A percentile compares a stretch with the other conserved stretches of the same genome.
These are phyloP conservation scores for Campoplex nolae DNA, from an alignment of 2,888 invertebrate species.

Conservation along the genomic window DNA sequence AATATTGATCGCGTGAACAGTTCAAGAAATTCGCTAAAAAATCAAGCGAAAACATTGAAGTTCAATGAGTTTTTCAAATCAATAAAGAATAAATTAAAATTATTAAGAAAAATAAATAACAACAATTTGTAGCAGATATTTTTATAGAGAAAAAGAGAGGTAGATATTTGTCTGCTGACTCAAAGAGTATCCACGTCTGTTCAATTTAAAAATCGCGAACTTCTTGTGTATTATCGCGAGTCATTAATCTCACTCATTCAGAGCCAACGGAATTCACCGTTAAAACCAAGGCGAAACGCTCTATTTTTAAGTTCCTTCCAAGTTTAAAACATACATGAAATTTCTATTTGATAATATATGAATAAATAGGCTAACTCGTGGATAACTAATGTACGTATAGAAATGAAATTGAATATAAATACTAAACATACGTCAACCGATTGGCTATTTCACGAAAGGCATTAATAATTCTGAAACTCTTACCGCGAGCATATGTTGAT, in stretches of 20 bases:
- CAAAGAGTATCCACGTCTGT: slow-evolving; percentile 11
- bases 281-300: slow-evolving; percentile 59
- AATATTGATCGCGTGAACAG: too few species aligned
- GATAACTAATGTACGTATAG: too few species aligned
- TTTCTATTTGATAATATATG: background rate
- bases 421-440: background rate
- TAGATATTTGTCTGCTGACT: background rate
- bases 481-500: slow-evolving; percentile 95
- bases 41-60: too few species aligned
- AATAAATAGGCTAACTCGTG: too few species aligned
- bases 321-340: background rate
- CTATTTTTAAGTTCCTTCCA: slow-evolving; percentile 49
- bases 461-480: slow-evolving; percentile 72
- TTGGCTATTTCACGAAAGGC: background rate
- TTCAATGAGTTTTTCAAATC: too few species aligned
- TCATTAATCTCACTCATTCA: slow-evolving; percentile 64
- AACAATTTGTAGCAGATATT: background rate
- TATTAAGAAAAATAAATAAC: too few species aligned
- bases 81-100: too few species aligned
- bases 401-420: background rate
- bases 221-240: slow-evolving; percentile 57
- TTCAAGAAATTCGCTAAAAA: too few species aligned
- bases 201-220: slow-evolving; percentile 2
- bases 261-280: slow-evolving; percentile 64
- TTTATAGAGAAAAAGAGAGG: background rate